Evolutionary conservation across 2,888 invertebrate species (phyloP), one percentile per base, ranked within the genome.

Genomic region (Polia nebulosa): DNA sequence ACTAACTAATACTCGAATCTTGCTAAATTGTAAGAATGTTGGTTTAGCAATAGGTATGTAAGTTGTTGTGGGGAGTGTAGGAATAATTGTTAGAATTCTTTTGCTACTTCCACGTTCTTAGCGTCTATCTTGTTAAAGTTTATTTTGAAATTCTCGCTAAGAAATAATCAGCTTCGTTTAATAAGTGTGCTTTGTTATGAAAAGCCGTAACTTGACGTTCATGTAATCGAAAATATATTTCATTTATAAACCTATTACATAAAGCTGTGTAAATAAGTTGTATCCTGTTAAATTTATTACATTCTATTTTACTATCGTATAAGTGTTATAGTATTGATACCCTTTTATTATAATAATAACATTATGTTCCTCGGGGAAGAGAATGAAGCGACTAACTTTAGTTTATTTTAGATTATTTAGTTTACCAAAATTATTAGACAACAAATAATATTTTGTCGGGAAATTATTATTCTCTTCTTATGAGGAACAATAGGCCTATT

Each of bases 241-340:
- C 25, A 66, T 81, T 78, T 77, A 55, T 72, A 73, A 72, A 75
- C 66, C 65, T 83, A 73, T 76, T 66, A 78, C 69, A 47, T 66
- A 68, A 83, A 67, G 66, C 91, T 91, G 90, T 95, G 94, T 95
- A 95, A 93, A 95, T 95, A 95, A 94, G 94, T 94, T 95, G 89
- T 89, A 93, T 91, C 94, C 94, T 95, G 95, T 95, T 95, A 95
- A 94, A 94, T 90, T 93, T 94, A 93, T 93, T 92, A 95, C 95
- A 95, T 95, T 95, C 95, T 95, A 95, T 95, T 95, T 95, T 94
- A 95, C 89, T 95, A 94, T 91, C 87, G 83, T 89, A 85, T 94
- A 95, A 95, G 95, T 95, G 95, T 95, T 95, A 93, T 91, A 90
- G 89, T 93, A 91, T 93, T 93, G 89, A 94, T 94, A 94, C 92